Evolutionary conservation across 2,797 vertebrate genomes (phyloP).

Genomic region (Dromococcyx pavoninus): DNA sequence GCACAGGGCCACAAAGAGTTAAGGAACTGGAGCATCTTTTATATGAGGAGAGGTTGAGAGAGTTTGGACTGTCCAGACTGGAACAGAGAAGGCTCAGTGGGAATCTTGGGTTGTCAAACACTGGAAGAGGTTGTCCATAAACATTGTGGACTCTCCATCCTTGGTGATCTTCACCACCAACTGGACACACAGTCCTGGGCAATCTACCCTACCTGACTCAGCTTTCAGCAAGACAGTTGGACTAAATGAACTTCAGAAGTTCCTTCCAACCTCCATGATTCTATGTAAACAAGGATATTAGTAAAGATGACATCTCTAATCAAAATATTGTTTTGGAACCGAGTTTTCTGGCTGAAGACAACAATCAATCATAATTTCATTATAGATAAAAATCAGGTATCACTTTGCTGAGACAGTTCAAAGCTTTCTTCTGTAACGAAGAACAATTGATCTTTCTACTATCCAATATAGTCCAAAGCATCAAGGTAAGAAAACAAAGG

Average conservation of each 20-base stretch:
- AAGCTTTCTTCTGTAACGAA: constrained; percentile 29
- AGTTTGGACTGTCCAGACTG: background rate
- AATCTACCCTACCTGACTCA: background rate
- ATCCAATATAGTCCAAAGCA: background rate
- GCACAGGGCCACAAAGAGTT: background rate
- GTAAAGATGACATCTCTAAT: background rate
- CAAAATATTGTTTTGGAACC: constrained; percentile 23
- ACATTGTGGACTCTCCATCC: background rate
- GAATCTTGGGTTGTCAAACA: background rate
- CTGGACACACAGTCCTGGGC: background rate
- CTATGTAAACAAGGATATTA: background rate
- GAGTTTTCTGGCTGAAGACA: constrained; percentile 21
- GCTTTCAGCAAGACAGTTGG: background rate
- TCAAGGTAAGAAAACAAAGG: constrained; percentile 15
- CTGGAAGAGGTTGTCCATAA: background rate
- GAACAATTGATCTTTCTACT: constrained; percentile 36
- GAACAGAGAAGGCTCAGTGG: background rate
- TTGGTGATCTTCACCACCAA: background rate
- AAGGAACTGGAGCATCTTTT: background rate
- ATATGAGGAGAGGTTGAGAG: background rate
- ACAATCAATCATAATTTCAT: constrained; percentile 45
- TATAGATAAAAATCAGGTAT: background rate
- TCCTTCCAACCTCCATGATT: background rate
- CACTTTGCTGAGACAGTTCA: constrained; percentile 12
- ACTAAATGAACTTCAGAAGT: background rate